Conservation (phyloP, 2,888 invertebrate genomes). For the Phymatocera aterrima region DNA sequence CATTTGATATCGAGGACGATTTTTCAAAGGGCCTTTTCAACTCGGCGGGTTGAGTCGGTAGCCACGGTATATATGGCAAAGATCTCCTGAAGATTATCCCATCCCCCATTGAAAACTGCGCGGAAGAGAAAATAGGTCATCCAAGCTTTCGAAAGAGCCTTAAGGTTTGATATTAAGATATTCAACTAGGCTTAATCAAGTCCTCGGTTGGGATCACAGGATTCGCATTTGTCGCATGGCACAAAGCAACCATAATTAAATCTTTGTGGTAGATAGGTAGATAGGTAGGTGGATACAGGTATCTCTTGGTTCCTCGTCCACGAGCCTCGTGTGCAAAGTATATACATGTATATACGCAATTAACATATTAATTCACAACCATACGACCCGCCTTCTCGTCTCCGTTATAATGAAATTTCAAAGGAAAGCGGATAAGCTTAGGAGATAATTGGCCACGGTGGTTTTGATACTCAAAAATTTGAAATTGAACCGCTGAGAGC, state of each 20-base stretch:
- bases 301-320: conserved; percentile 47
- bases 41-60: background rate
- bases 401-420: background rate
- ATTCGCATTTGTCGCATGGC: background rate
- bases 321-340: conserved; percentile 49
- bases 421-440: background rate
- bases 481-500: too few relatives aligned
- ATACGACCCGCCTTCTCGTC: background rate
- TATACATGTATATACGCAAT: too few relatives aligned
- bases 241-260: conserved; percentile 53
- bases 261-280: too few relatives aligned
- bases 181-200: conserved; percentile 57
- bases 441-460: background rate
- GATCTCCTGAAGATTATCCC: conserved; percentile 21
- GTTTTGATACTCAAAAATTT: background rate
- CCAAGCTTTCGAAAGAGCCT: conserved; percentile 52
- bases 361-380: conserved; percentile 53
- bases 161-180: conserved; percentile 56
- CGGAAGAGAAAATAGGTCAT: conserved; percentile 55
- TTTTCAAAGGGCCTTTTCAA: background rate
- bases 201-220: conserved; percentile 25
- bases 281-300: too few relatives aligned
- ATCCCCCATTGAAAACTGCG: conserved; percentile 21
- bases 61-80: background rate
- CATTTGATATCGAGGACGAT: background rate